These are phyloP conservation scores for Tetragnatha montana DNA, from an alignment of 2,888 invertebrate genomes.

Conservation along the genomic window DNA sequence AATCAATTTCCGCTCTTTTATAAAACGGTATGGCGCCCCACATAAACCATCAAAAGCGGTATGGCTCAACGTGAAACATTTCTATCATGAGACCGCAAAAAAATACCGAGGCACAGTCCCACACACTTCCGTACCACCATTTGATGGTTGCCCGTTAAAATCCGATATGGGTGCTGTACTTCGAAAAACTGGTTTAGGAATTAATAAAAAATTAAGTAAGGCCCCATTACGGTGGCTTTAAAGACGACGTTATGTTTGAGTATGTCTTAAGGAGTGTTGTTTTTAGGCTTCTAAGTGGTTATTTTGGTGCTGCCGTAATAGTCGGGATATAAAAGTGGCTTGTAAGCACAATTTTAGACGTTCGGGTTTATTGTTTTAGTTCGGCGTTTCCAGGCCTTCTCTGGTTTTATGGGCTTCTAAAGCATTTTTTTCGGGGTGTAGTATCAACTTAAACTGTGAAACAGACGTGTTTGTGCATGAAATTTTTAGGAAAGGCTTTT, in stretches of 20 bases:
- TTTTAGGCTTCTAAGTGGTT: not conserved
- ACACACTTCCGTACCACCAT: not conserved
- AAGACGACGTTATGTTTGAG: slow-evolving; percentile 9
- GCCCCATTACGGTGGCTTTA: not conserved
- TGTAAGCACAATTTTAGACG: no score
- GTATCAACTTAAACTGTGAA: no score
- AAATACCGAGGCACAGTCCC: not conserved
- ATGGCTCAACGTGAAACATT: not conserved
- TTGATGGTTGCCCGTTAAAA: slow-evolving; percentile 38
- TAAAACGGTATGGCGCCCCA: slow-evolving; percentile 33
- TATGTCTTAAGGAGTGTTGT: not conserved
- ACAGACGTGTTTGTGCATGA: no score
- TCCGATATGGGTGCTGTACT: slow-evolving; percentile 32
- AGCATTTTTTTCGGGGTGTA: no score
- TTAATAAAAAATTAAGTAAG: slow-evolving; percentile 59
- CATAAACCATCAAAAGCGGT: not conserved
- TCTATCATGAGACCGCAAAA: no score
- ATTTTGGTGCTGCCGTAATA: not conserved
- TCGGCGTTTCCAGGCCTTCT: no score
- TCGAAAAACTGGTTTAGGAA: slow-evolving; percentile 22
- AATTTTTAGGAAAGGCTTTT: no score
- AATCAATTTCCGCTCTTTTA: slow-evolving; percentile 41
- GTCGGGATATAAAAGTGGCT: not conserved
- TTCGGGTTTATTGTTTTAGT: no score
- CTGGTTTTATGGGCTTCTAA: no score